phyloP scores from a whole-genome alignment of 2,888 invertebrate species.

The Incurvaria masculella region DNA sequence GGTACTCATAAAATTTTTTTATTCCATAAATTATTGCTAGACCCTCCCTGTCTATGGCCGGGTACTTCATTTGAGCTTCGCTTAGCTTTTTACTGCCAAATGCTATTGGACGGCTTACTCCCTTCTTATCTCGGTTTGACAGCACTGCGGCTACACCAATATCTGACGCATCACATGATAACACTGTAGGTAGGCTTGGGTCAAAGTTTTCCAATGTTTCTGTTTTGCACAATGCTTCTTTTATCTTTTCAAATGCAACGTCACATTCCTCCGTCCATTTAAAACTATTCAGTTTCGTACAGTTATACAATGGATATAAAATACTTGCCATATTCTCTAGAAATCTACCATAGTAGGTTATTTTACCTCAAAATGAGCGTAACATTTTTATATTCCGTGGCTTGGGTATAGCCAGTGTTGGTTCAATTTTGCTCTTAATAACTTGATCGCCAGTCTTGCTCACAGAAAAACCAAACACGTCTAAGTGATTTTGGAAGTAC shows the following conservation, averaged over 20 bases:
- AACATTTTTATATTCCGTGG: too few relatives aligned
- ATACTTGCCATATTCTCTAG: neutral
- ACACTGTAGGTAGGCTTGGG: conserved; percentile 1
- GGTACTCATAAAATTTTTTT: conserved; percentile 18
- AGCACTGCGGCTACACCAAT: conserved; percentile 7
- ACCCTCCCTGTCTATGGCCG: conserved; percentile 17
- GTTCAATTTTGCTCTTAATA: neutral
- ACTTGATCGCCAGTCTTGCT: neutral
- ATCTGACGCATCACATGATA: conserved; percentile 12
- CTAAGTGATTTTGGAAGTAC: too few relatives aligned
- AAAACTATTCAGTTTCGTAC: conserved; percentile 1
- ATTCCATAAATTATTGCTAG: conserved; percentile 18
- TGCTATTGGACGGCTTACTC: conserved; percentile 11
- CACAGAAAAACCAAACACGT: too few relatives aligned
- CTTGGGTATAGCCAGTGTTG: too few relatives aligned
- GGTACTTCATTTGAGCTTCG: conserved; percentile 13
- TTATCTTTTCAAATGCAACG: neutral
- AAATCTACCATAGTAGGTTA: neutral
- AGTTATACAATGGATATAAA: neutral
- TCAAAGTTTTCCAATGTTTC: neutral
- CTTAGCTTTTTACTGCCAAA: conserved; percentile 16
- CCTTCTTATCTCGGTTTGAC: conserved; percentile 5
- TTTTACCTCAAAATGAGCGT: neutral
- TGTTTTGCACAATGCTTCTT: neutral
- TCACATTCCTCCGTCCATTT: conserved; percentile 2